A percentile compares a stretch with the other conserved stretches of the same genome.
These are phyloP conservation scores for Catajapyx aquilonaris DNA, from an alignment of 1,140 invertebrate genomes.

Conservation along the genomic window DNA sequence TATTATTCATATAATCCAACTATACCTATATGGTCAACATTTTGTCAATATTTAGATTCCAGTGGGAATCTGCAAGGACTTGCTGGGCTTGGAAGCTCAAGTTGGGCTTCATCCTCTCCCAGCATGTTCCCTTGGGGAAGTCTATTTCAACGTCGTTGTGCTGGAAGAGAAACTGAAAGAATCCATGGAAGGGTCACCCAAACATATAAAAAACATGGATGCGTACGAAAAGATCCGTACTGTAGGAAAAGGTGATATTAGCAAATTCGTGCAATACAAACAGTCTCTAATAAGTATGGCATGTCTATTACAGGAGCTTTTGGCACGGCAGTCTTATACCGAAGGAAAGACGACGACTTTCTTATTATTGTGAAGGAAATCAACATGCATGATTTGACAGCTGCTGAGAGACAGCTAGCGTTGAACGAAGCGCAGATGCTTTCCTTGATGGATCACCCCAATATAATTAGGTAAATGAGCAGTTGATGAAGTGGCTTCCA, in stretches of 20 bases:
- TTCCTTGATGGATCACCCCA: constrained; percentile 46
- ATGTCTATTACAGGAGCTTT: constrained; percentile 47
- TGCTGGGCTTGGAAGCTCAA: too few relatives aligned
- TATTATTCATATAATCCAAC: too few relatives aligned
- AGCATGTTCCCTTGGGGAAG: neutral
- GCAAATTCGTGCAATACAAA: neutral
- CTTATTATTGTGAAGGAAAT: constrained; percentile 57
- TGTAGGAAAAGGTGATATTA: constrained; percentile 30
- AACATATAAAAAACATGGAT: constrained; percentile 10
- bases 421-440: constrained; percentile 54
- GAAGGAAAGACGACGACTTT: constrained; percentile 35
- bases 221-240: constrained; percentile 36
- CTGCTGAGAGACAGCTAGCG: constrained; percentile 41
- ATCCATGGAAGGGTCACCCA: constrained; percentile 15
- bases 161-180: constrained; percentile 12
- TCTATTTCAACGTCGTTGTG: constrained; percentile 3
- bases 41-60: too few relatives aligned
- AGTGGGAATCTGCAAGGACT: too few relatives aligned
- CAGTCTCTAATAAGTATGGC: too few relatives aligned
- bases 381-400: constrained; percentile 45
- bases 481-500: neutral
- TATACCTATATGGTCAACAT: too few relatives aligned
- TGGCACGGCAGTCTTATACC: constrained; percentile 48
- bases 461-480: constrained; percentile 32
- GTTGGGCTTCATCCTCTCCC: too few relatives aligned